Evolutionary conservation across 1,140 invertebrate genomes (phyloP).

Genomic region (Rhagoletis pomonella): DNA sequence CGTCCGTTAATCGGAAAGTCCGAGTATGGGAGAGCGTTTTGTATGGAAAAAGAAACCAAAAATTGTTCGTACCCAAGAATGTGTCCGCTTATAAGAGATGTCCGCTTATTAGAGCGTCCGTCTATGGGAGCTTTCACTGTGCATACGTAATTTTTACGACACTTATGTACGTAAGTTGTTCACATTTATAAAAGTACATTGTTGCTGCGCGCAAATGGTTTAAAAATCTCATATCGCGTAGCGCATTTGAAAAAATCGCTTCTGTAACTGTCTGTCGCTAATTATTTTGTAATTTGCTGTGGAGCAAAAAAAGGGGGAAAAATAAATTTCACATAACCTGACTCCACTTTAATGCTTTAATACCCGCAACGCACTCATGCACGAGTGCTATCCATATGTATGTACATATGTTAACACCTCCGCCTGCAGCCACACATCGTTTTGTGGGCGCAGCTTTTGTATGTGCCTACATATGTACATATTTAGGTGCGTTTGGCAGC

Average conservation of each 20-base stretch:
- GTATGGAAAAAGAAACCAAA: too few species aligned
- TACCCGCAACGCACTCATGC: slow-evolving; percentile 6
- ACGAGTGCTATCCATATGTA: neutral
- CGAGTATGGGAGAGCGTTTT: too few species aligned
- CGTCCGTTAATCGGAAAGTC: too few species aligned
- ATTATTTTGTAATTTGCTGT: slow-evolving; percentile 51
- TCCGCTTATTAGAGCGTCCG: too few species aligned
- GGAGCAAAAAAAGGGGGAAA: neutral
- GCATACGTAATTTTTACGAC: too few species aligned
- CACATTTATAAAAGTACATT: neutral
- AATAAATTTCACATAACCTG: slow-evolving; percentile 38
- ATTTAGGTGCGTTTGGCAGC: neutral
- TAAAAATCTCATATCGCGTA: slow-evolving; percentile 21
- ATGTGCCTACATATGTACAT: neutral
- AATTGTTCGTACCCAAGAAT: too few species aligned
- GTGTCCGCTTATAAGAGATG: too few species aligned
- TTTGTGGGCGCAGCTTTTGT: slow-evolving; percentile 8
- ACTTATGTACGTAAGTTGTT: neutral
- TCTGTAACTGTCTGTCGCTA: slow-evolving; percentile 20
- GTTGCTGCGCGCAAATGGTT: slow-evolving; percentile 3
- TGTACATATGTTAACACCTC: neutral
- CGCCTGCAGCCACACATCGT: neutral
- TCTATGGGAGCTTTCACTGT: too few species aligned
- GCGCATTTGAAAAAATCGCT: slow-evolving; percentile 11
- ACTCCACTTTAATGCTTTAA: slow-evolving; percentile 14